Evolutionary conservation across 2,113 vertebrate genomes (phyloP), one percentile per base, ranked within the genome.

Genomic region (Sarotherodon lohbergeri): DNA sequence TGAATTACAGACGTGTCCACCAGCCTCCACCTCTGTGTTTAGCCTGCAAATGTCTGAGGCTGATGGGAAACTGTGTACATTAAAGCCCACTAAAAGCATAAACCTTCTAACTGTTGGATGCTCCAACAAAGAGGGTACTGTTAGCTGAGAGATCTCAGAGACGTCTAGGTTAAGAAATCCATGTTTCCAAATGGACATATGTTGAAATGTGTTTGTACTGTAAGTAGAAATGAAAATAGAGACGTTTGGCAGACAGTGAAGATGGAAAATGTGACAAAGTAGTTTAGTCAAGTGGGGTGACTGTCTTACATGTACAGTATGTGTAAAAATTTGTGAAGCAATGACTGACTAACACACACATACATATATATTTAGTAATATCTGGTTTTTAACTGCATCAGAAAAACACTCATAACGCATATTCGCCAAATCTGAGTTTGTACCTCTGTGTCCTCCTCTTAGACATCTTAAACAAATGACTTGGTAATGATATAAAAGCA

Each of bases 391-490:
- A 41, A 48, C 5, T 48, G 24, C 22, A 71, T 43, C 39, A 27
- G 22, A 48, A 48, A 73, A 73, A 73, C 66, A 71, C 39, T 43
- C 66, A 14, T 43, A 71, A 71, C 17, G 39, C 41, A 76, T 29
- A 76, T 76, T 43, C 27, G 32, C 22, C 54, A 39, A 56, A 43
- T 29, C 24, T 10, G 22, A 41, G 14, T 41, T 29, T 59, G 39
- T 82, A 7, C 59, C n/a, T 83, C 24, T 81, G 17, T 22, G 43
- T 39, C 24, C 24, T 57, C 10, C 3, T 46, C 80, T 87, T 71
- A 73, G 66, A 82, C 78, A 56, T 73, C n/a, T 82, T 55, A 85
- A 81, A 81, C 89, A 86, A 90, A 88, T 76, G 4, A 88, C 52
- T 82, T 6, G 16, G 73, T 78, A 68, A 82, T 68, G 56, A 84